These are phyloP conservation scores for Sarotherodon lohbergeri DNA, from an alignment of 2,113 vertebrate genomes.

Conservation along the genomic window DNA sequence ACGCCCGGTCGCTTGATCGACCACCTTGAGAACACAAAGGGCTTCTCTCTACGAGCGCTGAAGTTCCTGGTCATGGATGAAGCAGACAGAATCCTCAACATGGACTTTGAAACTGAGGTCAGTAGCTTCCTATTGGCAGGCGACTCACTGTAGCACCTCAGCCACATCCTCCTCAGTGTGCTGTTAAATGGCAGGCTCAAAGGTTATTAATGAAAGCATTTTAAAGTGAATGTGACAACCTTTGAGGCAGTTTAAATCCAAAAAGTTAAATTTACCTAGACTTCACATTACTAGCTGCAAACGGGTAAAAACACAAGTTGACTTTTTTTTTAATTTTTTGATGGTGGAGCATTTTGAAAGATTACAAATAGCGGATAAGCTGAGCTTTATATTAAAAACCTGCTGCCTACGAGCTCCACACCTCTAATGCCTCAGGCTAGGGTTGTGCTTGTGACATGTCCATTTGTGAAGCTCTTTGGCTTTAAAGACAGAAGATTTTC, in stretches of 20 bases:
- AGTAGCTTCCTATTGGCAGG: background rate
- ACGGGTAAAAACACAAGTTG: background rate
- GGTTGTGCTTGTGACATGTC: background rate
- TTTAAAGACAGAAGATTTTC: background rate
- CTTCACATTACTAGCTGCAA: accelerated
- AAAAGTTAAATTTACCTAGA: background rate
- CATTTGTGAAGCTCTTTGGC: background rate
- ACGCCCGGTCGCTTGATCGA: conserved; percentile 93
- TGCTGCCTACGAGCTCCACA: background rate
- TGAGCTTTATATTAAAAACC: background rate
- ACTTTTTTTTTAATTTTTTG: background rate
- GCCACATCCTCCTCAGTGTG: background rate
- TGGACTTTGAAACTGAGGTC: conserved; percentile 99
- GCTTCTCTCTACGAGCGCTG: conserved; percentile 88
- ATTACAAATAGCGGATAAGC: background rate
- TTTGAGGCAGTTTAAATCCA: background rate
- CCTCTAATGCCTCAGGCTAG: background rate
- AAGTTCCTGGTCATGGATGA: conserved; percentile 98
- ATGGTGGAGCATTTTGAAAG: background rate
- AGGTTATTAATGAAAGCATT: background rate
- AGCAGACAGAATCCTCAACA: conserved; percentile 95
- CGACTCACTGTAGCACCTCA: background rate
- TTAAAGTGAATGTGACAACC: background rate
- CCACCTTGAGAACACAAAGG: conserved; percentile 97
- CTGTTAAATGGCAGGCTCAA: background rate